Evolutionary conservation across 2,797 vertebrate genomes (phyloP).

Genomic region (Geotria australis): DNA sequence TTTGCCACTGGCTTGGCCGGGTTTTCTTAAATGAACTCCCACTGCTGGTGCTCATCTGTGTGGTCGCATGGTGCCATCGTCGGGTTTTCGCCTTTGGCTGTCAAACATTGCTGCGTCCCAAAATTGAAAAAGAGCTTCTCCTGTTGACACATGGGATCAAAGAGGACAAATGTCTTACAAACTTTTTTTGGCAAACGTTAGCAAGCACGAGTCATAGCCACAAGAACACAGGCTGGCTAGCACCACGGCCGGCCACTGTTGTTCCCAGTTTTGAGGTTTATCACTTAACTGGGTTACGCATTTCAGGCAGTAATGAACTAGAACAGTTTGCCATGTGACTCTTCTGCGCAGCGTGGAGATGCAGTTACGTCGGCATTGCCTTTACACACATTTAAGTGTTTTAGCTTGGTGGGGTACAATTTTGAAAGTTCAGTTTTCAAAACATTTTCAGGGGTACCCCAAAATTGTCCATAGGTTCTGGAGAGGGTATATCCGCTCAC

Average conservation of each 20-base stretch:
- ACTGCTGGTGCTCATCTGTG: conserved; percentile 26
- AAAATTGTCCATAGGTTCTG: no score
- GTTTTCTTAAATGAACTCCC: conserved; percentile 34
- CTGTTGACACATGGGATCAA: conserved; percentile 8
- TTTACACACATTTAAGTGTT: no score
- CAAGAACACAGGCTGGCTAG: background rate
- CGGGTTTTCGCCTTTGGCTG: conserved; percentile 13
- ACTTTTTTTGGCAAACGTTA: no score
- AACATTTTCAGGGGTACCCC: no score
- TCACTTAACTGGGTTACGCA: background rate
- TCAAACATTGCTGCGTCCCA: conserved; percentile 29
- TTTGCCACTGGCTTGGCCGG: background rate
- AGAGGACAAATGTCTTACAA: background rate
- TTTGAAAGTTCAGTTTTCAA: no score
- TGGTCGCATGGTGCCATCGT: conserved; percentile 22
- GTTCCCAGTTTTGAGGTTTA: background rate
- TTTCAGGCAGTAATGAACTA: background rate
- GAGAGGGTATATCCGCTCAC: no score
- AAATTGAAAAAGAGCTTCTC: conserved; percentile 36
- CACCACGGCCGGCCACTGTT: background rate
- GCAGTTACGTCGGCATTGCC: no score
- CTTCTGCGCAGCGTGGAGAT: no score
- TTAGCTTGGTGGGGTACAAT: no score
- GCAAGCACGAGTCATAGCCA: no score
- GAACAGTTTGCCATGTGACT: background rate